phyloP scores from a whole-genome alignment of 2,797 vertebrate species.

The Cryptoprocta ferox region DNA sequence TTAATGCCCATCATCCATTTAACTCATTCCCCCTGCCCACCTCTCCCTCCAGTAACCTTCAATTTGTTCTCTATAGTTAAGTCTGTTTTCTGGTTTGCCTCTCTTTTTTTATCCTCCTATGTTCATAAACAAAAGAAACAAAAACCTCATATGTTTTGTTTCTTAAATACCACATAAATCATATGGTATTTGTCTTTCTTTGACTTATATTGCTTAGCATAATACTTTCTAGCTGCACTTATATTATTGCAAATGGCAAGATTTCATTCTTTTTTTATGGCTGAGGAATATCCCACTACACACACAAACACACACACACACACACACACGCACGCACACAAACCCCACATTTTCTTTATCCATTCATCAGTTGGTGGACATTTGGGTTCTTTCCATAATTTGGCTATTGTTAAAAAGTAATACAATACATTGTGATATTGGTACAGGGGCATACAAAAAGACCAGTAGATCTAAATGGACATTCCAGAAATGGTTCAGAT shows the following conservation, averaged over 20 bases:
- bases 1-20: neutral
- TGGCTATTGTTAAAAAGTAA: neutral
- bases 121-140: too few species aligned
- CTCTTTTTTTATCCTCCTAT: neutral
- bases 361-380: neutral
- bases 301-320: too few species aligned
- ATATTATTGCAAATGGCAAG: neutral
- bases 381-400: neutral
- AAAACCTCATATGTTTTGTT: neutral
- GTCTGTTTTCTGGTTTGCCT: neutral
- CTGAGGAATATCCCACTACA: neutral
- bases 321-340: too few species aligned
- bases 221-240: neutral
- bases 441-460: neutral
- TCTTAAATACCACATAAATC: neutral
- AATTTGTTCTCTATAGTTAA: neutral
- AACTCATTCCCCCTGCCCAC: neutral
- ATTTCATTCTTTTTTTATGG: neutral
- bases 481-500: conserved; percentile 19
- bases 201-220: neutral
- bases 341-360: neutral
- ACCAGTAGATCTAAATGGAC: neutral
- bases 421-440: neutral
- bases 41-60: neutral
- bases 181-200: neutral